Evolutionary conservation across 1,140 invertebrate species (phyloP).

Genomic region (Octopus sinensis): DNA sequence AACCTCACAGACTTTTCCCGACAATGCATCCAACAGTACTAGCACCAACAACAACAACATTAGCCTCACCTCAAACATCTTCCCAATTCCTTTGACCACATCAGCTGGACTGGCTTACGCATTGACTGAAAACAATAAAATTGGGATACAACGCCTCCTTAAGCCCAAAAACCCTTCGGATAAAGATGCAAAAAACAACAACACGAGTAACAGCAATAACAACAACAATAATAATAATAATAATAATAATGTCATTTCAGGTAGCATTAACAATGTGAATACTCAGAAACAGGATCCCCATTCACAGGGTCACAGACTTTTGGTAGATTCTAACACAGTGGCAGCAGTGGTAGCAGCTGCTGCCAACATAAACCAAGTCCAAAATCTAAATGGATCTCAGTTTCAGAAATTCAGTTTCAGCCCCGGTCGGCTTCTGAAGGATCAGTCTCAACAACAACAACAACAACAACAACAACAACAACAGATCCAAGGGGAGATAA

Average conservation of each 20-base stretch:
- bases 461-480: background rate
- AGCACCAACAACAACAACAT: background rate
- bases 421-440: too few species aligned
- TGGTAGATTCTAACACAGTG: background rate
- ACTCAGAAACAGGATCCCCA: background rate
- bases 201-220: too few species aligned
- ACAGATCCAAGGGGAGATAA: background rate
- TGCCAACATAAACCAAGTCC: background rate
- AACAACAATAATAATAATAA: too few species aligned
- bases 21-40: background rate
- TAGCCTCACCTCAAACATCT: background rate
- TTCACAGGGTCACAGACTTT: background rate
- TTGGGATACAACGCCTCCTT: background rate
- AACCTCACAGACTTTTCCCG: background rate
- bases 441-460: too few species aligned
- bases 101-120: background rate
- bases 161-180: background rate
- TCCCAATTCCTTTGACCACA: background rate
- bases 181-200: background rate
- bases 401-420: constrained; percentile 1
- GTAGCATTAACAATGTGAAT: too few species aligned
- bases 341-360: background rate
- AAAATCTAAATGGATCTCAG: background rate
- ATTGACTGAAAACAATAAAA: background rate
- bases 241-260: too few species aligned